Evolutionary conservation across 2,797 vertebrate genomes (phyloP).

Genomic region (Telmatherina bonti): DNA sequence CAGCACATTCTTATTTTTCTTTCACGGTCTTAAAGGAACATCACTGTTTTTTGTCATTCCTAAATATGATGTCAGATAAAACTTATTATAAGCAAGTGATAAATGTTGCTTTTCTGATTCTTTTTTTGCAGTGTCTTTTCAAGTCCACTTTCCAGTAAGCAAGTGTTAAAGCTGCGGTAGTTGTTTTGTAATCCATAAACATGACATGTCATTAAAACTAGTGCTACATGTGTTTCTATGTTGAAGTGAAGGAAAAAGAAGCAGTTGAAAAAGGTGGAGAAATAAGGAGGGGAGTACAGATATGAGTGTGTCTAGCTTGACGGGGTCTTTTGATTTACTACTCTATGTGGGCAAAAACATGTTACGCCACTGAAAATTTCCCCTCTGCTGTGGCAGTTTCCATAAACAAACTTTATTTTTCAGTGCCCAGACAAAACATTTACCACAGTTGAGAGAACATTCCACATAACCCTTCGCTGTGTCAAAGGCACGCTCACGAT

Average conservation of each 20-base stretch:
- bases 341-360: constrained; percentile 65
- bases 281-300: constrained; percentile 15
- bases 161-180: constrained; percentile 54
- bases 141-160: constrained; percentile 67
- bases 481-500: constrained; percentile 5
- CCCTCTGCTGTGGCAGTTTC: constrained; percentile 66
- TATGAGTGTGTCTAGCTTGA: constrained; percentile 24
- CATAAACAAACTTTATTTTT: constrained; percentile 75
- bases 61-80: too few species aligned
- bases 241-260: constrained; percentile 20
- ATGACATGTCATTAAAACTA: constrained; percentile 39
- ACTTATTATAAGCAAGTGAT: constrained; percentile 15
- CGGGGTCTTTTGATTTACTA: constrained; percentile 62
- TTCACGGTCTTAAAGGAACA: constrained; percentile 19
- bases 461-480: constrained; percentile 23
- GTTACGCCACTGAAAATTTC: constrained; percentile 69
- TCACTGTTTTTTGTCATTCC: constrained; percentile 17
- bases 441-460: constrained; percentile 32
- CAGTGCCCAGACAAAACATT: constrained; percentile 70
- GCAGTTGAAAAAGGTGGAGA: constrained; percentile 31
- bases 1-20: constrained; percentile 50
- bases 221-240: constrained; percentile 36
- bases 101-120: constrained; percentile 32
- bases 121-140: constrained; percentile 61
- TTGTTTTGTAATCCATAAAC: constrained; percentile 60